A percentile compares a stretch with the other conserved stretches of the same genome.
These are phyloP conservation scores for Magallana gigas DNA, from an alignment of 1,140 invertebrate genomes.

Conservation along the genomic window DNA sequence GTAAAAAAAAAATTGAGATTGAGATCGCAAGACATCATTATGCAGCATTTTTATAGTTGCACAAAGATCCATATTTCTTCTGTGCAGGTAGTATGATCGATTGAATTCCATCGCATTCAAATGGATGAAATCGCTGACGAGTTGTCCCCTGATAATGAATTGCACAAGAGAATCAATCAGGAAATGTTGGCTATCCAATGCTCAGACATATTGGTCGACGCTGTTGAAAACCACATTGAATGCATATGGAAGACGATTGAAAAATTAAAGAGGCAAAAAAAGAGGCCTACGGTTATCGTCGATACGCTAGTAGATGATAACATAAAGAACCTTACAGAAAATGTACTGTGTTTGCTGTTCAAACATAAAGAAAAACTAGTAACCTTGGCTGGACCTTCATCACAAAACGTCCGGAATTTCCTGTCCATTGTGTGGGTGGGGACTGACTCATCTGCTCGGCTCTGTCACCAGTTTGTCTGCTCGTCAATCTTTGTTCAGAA, in stretches of 20 bases:
- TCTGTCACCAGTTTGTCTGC: conserved; percentile 28
- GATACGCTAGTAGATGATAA: not conserved
- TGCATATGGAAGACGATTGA: not conserved
- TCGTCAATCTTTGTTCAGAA: not conserved
- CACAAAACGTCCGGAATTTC: not conserved
- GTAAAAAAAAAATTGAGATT: too few relatives aligned
- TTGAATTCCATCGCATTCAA: not conserved
- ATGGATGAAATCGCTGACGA: not conserved
- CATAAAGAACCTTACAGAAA: not conserved
- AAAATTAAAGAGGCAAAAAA: not conserved
- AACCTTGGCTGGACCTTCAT: not conserved
- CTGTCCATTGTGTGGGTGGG: conserved; percentile 40
- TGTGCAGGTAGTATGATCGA: not conserved
- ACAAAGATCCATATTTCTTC: not conserved
- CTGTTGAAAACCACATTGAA: not conserved
- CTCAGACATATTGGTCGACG: not conserved
- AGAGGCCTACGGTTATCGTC: not conserved
- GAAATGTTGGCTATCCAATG: not conserved
- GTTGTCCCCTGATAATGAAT: not conserved
- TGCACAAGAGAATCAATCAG: not conserved
- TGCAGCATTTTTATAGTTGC: too few relatives aligned
- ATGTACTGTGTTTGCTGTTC: not conserved
- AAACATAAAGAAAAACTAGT: not conserved
- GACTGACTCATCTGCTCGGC: conserved; percentile 20
- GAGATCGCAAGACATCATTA: too few relatives aligned